Evolutionary conservation across 2,888 invertebrate species (phyloP), one percentile per base, ranked within the genome.

Genomic region (Eilema sororculum): DNA sequence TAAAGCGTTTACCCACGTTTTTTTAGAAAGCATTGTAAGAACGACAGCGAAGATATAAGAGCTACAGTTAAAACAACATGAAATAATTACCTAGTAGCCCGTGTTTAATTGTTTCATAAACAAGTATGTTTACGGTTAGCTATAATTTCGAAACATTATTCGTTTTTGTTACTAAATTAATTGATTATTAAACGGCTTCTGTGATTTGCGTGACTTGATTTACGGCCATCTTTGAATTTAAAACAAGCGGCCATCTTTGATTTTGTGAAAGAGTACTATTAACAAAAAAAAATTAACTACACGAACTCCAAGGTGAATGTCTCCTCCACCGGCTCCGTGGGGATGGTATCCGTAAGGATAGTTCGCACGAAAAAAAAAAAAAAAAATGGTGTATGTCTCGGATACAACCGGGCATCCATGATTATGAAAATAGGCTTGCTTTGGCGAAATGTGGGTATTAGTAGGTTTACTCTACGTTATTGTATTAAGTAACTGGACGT

Each of bases 1-100:
- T 78, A 76, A 84, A 83, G 74, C 73, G 72, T 73, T 74, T 79
- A 76, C 85, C 80, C 87, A 88, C 87, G 86, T 77, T 84, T 86
- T 86, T 87, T 83, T 82, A 79, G 75, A 77, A 79, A 76, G 79
- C 83, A 88, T 87, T 88, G 86, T 86, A 58, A 59, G 46, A 41
- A 65, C 59, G 24, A 41, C 56, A 65, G 78, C 79, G 80, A 78
- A 78, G 82, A 80, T 75, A 75, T 78, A 79, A 78, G 79, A 74
- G 73, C 78, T 76, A 70, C 72, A 75, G 77, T 74, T 74, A 72
- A 76, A 67, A 77, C 72, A 78, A 81, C 78, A 75, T 64, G 68
- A 73, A 64, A 69, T 73, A 64, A 80, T 74, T 75, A 76, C 79
- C 75, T 78, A n/a, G 8, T 9, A 0, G n/a, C n/a, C 10, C 57